Evolutionary conservation across 1,140 invertebrate species (phyloP), one percentile per base, ranked within the genome.

Genomic region (Charaxes varanes): DNA sequence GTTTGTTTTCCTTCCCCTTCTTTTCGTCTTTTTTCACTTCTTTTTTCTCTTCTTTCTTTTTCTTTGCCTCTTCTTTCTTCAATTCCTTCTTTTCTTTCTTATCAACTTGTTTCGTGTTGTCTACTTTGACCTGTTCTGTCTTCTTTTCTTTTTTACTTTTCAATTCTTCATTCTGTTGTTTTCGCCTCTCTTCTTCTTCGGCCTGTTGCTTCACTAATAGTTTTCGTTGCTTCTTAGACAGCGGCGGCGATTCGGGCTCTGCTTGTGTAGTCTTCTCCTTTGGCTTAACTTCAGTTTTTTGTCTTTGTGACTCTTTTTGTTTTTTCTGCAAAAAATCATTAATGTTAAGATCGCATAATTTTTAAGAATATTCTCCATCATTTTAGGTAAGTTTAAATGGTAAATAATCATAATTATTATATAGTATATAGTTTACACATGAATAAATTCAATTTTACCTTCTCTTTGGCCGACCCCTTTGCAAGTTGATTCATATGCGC

Each of bases 401-500:
- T n/a, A 24, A 33, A 3, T 15, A 6, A 22, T 35, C 1, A 35
- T n/a, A 13, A 17, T 23, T 11, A 21, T 8, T 22, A 4, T 21
- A 36, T 33, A 13, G 7, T 31, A 12, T 35, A 10, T 26, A 12
- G 2, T 26, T 21, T 12, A 23, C 7, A n/a, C 7, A n/a, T n/a
- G 1, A 27, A 12, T 7, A 18, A 6, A 28, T 14, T n/a, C n/a
- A 6, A 45, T 21, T 10, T 46, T 38, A 76, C 70, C 67, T 73
- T 78, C 1, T 74, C 70, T 17, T 76, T 81, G 17, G 69, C 69
- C 4, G 59, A 41, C 4, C 72, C 62, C 28, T 82, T 77, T 17
- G 77, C 78, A 0, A 85, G 53, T 22, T 81, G 72, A 45, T 81
- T 80, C 24, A 85, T 82, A 37, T 85, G 79, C 0, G 82, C 82